phyloP scores from a whole-genome alignment of 2,113 vertebrate genomes.

The Xenus cinereus region DNA sequence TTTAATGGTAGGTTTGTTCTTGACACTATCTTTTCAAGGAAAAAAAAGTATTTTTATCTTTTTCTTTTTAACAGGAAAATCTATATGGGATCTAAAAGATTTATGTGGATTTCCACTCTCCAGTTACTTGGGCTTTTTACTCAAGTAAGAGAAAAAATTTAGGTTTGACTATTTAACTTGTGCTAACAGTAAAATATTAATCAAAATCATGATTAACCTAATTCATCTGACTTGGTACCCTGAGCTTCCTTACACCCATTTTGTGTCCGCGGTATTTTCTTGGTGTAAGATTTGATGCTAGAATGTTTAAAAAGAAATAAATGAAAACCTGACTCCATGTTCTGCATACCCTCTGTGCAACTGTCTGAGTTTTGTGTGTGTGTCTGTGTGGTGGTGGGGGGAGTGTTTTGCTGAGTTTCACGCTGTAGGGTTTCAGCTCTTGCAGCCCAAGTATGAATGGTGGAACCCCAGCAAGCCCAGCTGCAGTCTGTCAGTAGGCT shows the following conservation, averaged over 20 bases:
- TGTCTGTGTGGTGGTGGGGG: not conserved
- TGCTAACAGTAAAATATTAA: not conserved
- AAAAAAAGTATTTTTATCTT: not conserved
- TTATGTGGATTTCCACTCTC: not conserved
- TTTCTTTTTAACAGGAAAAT: not conserved
- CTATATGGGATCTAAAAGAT: not conserved
- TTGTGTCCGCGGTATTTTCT: not conserved
- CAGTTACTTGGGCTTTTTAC: not conserved
- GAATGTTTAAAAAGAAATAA: not conserved
- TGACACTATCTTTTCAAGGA: not conserved
- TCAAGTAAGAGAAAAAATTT: not conserved
- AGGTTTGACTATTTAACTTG: not conserved
- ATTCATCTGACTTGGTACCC: not conserved
- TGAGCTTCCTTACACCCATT: not conserved
- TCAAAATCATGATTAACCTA: not conserved
- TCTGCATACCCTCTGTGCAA: not conserved
- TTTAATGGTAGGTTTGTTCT: not conserved
- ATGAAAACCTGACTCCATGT: accelerated
- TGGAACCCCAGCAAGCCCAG: not conserved
- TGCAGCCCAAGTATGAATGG: not conserved
- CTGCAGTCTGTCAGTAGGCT: not conserved
- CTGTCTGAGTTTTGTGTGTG: not conserved
- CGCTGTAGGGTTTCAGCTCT: not conserved
- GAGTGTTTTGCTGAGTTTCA: not conserved
- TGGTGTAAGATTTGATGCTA: not conserved